Conservation (phyloP, 1,140 invertebrate species). For the Hormaphis cornu region DNA sequence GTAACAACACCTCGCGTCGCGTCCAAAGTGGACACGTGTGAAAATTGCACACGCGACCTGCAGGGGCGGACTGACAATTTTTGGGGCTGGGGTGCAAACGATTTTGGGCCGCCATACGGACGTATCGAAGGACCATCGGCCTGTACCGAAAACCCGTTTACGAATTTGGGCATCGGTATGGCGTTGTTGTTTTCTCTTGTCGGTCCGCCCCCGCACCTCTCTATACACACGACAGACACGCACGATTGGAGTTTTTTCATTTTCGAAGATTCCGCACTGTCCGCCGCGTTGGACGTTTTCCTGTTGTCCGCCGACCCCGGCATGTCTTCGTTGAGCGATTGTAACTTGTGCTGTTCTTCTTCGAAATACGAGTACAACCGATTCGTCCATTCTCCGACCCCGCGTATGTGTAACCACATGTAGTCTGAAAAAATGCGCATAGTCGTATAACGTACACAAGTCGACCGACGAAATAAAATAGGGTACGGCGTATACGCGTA, state of each 20-base stretch:
- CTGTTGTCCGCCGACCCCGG: slow-evolving; percentile 38
- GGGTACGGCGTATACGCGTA: background rate
- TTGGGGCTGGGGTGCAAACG: too few relatives aligned
- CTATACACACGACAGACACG: background rate
- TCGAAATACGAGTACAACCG: slow-evolving; percentile 81
- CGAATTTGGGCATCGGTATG: too few relatives aligned
- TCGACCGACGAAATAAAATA: background rate
- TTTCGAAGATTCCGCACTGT: slow-evolving; percentile 5
- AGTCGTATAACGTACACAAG: too few relatives aligned
- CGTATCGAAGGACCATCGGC: too few relatives aligned
- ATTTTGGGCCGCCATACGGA: too few relatives aligned
- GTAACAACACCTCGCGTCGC: background rate
- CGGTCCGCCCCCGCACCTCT: too few relatives aligned
- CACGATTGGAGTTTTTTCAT: slow-evolving; percentile 29
- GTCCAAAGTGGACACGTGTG: too few relatives aligned
- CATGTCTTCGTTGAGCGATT: slow-evolving; percentile 49
- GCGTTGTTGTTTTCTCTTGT: too few relatives aligned
- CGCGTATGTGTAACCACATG: slow-evolving; percentile 87
- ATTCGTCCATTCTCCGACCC: slow-evolving; percentile 91
- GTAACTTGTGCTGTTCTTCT: slow-evolving; percentile 61
- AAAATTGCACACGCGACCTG: too few relatives aligned
- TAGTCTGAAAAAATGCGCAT: slow-evolving; percentile 53
- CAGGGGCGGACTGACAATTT: too few relatives aligned
- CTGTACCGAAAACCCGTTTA: too few relatives aligned
- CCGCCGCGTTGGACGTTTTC: slow-evolving; percentile 39